Percentiles rank a stretch among this genome's conserved stretches.
phyloP scores from a whole-genome alignment of 2,113 vertebrate genomes.

The Haemorhous mexicanus region DNA sequence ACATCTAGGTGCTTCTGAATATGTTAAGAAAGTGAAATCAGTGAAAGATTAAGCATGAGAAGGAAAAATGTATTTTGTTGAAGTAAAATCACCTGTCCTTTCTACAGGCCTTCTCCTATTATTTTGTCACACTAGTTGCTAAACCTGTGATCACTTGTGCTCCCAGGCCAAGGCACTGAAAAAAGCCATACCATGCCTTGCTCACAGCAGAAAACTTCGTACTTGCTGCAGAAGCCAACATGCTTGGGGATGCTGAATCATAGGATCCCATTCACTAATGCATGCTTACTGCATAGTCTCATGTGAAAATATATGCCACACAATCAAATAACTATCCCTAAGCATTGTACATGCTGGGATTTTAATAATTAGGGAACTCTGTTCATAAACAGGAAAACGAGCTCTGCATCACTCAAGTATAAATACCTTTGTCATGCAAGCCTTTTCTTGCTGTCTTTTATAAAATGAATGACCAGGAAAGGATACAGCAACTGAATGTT shows the following conservation, averaged over 20 bases:
- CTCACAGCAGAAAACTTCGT: neutral
- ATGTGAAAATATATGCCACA: neutral
- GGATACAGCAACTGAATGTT: neutral
- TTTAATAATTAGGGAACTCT: constrained; percentile 15
- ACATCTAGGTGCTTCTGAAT: neutral
- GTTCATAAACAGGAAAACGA: neutral
- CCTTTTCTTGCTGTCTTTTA: neutral
- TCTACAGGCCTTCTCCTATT: neutral
- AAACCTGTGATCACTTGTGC: neutral
- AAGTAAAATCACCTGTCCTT: neutral
- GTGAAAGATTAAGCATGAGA: neutral
- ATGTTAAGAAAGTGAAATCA: neutral
- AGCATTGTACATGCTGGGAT: neutral
- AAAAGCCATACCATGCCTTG: neutral
- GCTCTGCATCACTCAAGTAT: neutral
- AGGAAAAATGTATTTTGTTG: neutral
- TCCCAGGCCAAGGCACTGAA: neutral
- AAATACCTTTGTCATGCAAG: neutral
- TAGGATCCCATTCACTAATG: neutral
- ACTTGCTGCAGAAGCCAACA: neutral
- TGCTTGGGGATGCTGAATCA: neutral
- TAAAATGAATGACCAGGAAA: neutral
- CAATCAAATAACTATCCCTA: neutral
- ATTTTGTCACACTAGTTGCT: neutral
- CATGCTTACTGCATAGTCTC: neutral